Evolutionary conservation across 2,113 vertebrate species (phyloP).

Genomic region (Varanus salvator): DNA sequence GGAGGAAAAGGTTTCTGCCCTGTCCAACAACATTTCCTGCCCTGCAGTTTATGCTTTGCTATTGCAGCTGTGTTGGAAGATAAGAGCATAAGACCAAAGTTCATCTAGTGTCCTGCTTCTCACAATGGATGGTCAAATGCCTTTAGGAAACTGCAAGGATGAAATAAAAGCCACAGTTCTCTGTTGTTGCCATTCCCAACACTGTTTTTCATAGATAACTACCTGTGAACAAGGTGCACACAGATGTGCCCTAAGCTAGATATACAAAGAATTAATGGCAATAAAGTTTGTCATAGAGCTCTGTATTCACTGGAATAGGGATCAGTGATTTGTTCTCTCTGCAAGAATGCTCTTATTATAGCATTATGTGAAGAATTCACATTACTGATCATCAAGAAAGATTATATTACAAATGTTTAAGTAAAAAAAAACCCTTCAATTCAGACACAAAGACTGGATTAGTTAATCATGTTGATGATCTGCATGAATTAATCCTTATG

Average conservation of each 20-base stretch:
- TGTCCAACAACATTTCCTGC: background rate
- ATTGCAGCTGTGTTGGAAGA: background rate
- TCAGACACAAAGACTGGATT: slow-evolving; percentile 60
- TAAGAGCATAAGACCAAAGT: background rate
- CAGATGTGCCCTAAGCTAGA: slow-evolving; percentile 8
- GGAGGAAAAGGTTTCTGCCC: background rate
- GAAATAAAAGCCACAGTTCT: background rate
- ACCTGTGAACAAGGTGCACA: background rate
- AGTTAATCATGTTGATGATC: slow-evolving; percentile 62
- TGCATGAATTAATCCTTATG: slow-evolving; percentile 42
- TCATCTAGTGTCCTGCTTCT: background rate
- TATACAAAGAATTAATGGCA: slow-evolving; percentile 53
- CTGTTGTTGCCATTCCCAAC: background rate
- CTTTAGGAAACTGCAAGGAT: background rate
- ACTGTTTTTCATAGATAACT: background rate
- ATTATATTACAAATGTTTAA: slow-evolving; percentile 54
- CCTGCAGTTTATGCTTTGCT: background rate
- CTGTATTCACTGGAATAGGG: slow-evolving; percentile 41
- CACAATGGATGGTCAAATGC: background rate
- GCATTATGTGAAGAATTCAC: slow-evolving; percentile 60
- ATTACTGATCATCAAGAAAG: slow-evolving; percentile 64
- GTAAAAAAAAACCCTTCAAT: slow-evolving; percentile 13
- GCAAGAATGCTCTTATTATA: slow-evolving; percentile 63
- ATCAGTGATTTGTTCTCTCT: slow-evolving; percentile 60
- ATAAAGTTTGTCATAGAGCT: slow-evolving; percentile 51